Base-by-base conservation (phyloP, 2,888 invertebrate species). In the Drosophila mimica region DNA sequence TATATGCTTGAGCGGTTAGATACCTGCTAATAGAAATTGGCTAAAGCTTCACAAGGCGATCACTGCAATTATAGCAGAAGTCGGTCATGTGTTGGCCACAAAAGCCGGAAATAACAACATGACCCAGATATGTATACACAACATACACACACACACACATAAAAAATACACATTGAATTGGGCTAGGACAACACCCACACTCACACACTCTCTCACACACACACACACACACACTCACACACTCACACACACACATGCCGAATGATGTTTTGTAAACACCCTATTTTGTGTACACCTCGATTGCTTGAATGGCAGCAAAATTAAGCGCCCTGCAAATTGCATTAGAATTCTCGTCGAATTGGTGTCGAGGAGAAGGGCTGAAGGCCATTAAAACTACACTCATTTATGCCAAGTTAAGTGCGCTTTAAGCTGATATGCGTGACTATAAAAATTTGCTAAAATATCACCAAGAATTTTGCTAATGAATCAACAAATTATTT, bases 71-170 rank as follows among this genome's bases (percentile, higher is more conserved):
- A 59, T 52, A 57, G 60, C 59, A 61, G 63, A 61, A 28, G 66
- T 64, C 67, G 69, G 56, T 53, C 72, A 61, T 80, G 66, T 62
- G 81, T 70, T 81, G 67, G 83, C 83, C 86, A 85, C 83, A 88
- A 86, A 71, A 82, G 73, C 88, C 86, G 88, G 88, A 85, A 88
- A 85, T 86, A 88, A 78, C 76, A 83, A 76, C 74, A 76, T 88
- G 88, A 88, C 88, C 88, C 56, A 88, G 80, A 86, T 85, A 86
- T 76, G 66, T 74, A 69, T 61, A 63, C 40, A 65, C 34, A 46
- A 60, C 48, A 53, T 46, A 28, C 40, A 28, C 52, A 25, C 25
- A 64, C n/a, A 20, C 78, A 68, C 9, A n/a, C 33, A 52, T 25
- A 34, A 20, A 51, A 38, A 51, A 25, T 64, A n/a, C 4, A 17